Evolutionary conservation across 2,797 vertebrate genomes (phyloP).

Genomic region (Eurystomus glaucurus): DNA sequence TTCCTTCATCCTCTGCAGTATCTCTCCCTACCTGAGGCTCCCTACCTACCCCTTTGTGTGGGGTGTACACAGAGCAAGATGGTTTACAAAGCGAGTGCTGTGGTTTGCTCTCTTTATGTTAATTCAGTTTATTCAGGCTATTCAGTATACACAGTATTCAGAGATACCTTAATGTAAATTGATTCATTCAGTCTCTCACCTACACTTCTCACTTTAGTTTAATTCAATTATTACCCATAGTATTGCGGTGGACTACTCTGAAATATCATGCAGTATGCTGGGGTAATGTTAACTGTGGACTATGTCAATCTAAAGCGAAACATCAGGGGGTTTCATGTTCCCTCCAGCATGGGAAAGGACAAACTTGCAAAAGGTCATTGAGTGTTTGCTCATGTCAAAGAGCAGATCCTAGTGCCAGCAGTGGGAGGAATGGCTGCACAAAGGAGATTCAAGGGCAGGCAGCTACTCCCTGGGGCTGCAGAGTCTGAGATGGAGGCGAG

Average conservation of each 20-base stretch:
- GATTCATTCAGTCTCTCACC: background rate
- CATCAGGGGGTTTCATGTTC: background rate
- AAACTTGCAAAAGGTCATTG: background rate
- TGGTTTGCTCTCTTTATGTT: background rate
- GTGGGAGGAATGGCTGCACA: background rate
- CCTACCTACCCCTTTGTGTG: background rate
- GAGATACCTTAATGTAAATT: background rate
- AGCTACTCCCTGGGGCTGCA: background rate
- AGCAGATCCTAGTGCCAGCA: background rate
- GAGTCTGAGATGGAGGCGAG: background rate
- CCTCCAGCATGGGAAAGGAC: background rate
- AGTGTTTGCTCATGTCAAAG: background rate
- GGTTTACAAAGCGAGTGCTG: background rate
- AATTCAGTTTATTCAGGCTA: background rate
- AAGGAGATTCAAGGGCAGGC: background rate
- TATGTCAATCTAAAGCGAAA: background rate
- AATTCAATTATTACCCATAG: background rate
- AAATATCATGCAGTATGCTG: background rate
- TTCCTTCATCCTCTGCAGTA: background rate
- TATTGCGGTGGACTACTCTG: background rate
- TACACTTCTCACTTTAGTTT: background rate
- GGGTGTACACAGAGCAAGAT: background rate
- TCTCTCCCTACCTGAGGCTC: background rate
- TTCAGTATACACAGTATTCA: background rate
- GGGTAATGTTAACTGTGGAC: background rate